A percentile compares a stretch with the other conserved stretches of the same genome.
phyloP scores from a whole-genome alignment of 2,797 vertebrate species.

The Rhinogobio ventralis region DNA sequence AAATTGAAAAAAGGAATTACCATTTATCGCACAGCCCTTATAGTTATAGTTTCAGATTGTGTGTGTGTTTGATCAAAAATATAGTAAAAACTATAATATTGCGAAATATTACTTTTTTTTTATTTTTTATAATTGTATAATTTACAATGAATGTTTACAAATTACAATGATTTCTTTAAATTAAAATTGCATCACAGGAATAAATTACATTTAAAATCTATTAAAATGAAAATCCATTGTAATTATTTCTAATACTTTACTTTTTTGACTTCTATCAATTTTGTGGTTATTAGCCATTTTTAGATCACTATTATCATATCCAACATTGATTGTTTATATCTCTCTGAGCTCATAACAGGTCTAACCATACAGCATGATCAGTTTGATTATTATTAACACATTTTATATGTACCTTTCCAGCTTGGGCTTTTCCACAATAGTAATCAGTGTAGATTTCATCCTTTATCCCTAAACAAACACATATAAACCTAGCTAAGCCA shows the following conservation, averaged over 20 bases:
- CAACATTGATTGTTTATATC: background rate
- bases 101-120: background rate
- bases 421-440: background rate
- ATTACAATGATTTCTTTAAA: too few species aligned
- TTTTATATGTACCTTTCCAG: background rate
- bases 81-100: background rate
- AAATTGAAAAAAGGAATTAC: too few species aligned
- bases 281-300: background rate
- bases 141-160: background rate
- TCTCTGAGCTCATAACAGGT: background rate
- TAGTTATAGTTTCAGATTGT: background rate
- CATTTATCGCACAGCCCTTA: too few species aligned
- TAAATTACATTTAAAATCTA: background rate
- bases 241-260: background rate
- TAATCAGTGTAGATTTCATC: background rate
- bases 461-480: conserved; percentile 5
- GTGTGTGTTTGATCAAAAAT: background rate
- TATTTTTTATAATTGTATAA: background rate
- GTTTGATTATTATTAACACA: background rate
- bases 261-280: background rate
- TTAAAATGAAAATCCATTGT: background rate
- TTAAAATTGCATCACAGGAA: too few species aligned
- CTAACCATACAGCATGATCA: background rate
- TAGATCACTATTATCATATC: background rate
- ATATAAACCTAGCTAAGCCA: background rate